Conservation (phyloP, 2,888 invertebrate genomes). For the Epinotia bilunana region DNA sequence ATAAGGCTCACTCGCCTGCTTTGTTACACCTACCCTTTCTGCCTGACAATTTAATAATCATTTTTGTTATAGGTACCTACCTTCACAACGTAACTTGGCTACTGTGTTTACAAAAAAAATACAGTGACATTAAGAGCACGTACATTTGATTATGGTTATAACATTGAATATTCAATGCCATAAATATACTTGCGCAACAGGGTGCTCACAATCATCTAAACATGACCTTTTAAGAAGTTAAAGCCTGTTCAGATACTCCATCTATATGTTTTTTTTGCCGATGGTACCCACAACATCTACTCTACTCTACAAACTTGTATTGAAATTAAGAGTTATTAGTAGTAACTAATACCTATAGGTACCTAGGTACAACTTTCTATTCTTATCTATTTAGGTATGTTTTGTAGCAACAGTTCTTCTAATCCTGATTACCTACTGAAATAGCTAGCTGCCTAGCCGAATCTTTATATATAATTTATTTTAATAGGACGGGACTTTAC, state of each 20-base stretch:
- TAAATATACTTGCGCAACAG: background rate
- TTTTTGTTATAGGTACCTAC: background rate
- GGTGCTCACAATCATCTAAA: background rate
- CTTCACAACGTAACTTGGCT: background rate
- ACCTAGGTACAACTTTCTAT: background rate
- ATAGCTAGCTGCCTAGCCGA: too few species aligned
- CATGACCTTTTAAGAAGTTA: background rate
- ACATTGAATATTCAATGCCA: too few species aligned
- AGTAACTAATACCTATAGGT: too few species aligned
- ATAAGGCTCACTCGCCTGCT: constrained; percentile 24
- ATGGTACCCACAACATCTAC: too few species aligned
- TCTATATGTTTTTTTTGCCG: too few species aligned
- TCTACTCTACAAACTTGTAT: background rate
- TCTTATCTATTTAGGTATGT: too few species aligned
- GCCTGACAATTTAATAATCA: background rate
- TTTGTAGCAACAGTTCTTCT: too few species aligned
- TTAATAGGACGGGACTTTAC: too few species aligned
- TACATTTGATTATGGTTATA: background rate
- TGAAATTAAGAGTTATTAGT: background rate
- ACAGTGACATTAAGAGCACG: background rate
- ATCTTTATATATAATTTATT: too few species aligned
- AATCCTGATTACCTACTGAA: too few species aligned
- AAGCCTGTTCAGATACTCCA: too few species aligned
- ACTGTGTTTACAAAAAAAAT: background rate
- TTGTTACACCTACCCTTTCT: constrained; percentile 28